These are phyloP conservation scores for Hofmannophila pseudospretella DNA, from an alignment of 2,888 invertebrate genomes.

Conservation along the genomic window DNA sequence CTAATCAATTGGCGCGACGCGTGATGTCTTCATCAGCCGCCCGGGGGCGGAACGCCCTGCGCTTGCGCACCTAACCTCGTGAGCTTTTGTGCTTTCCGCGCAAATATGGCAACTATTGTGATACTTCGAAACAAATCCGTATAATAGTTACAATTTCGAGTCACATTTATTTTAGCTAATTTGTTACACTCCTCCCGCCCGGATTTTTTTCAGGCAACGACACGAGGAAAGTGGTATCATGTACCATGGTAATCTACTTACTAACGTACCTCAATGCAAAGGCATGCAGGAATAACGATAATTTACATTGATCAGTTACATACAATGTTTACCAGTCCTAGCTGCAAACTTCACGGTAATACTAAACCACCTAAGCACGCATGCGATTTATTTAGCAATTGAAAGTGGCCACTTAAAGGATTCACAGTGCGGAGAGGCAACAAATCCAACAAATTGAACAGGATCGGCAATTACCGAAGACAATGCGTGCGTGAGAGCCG, in stretches of 20 bases:
- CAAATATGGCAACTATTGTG: constrained; percentile 15
- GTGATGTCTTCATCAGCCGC: constrained; percentile 77
- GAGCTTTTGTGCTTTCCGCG: constrained; percentile 17
- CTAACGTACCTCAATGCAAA: no score
- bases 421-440: constrained; percentile 71
- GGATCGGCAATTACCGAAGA: constrained; percentile 76
- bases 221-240: no score
- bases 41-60: constrained; percentile 70
- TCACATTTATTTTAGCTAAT: no score
- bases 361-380: constrained; percentile 36
- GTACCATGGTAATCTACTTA: no score
- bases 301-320: no score
- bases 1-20: constrained; percentile 73
- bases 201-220: no score
- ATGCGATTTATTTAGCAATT: constrained; percentile 69
- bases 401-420: constrained; percentile 75
- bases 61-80: constrained; percentile 30
- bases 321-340: constrained; percentile 5
- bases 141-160: no score
- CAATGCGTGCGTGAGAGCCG: constrained; percentile 75
- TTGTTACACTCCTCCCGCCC: no score
- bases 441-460: constrained; percentile 71
- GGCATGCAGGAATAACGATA: no score
- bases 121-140: no score
- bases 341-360: not conserved